phyloP scores from a whole-genome alignment of 2,113 vertebrate genomes.

The Nyctereutes procyonoides region DNA sequence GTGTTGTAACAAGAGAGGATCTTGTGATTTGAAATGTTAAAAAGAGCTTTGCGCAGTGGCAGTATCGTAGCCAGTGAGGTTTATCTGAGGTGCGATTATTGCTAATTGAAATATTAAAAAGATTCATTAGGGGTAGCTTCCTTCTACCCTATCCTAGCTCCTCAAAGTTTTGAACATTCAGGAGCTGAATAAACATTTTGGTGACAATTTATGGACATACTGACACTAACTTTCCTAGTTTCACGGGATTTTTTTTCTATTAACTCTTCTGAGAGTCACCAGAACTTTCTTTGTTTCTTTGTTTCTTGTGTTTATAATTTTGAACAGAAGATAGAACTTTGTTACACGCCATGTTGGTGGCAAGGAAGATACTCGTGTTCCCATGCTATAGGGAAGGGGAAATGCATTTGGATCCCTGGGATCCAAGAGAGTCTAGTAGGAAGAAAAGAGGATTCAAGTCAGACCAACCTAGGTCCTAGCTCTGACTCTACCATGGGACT shows the following conservation, averaged over 20 bases:
- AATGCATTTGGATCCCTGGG: not conserved
- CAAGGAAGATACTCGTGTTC: not conserved
- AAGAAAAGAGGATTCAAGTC: not conserved
- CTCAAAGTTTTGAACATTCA: not conserved
- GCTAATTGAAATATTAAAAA: not conserved
- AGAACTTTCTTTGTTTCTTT: not conserved
- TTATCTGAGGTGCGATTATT: no score
- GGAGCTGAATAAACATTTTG: not conserved
- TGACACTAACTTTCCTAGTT: not conserved
- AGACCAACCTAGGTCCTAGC: no score
- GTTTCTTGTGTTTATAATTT: not conserved
- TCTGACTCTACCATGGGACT: not conserved
- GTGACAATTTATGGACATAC: not conserved
- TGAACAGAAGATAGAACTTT: not conserved
- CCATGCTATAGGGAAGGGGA: not conserved
- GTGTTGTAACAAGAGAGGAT: not conserved
- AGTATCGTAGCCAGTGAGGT: no score
- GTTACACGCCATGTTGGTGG: not conserved
- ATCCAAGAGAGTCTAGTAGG: not conserved
- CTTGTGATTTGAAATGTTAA: not conserved
- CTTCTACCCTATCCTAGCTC: not conserved
- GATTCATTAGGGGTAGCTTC: not conserved
- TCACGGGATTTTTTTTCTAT: not conserved
- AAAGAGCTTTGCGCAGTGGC: not conserved
- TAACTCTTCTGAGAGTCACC: not conserved